phyloP scores from a whole-genome alignment of 2,888 invertebrate species.

The Eucriotettix oculatus region DNA sequence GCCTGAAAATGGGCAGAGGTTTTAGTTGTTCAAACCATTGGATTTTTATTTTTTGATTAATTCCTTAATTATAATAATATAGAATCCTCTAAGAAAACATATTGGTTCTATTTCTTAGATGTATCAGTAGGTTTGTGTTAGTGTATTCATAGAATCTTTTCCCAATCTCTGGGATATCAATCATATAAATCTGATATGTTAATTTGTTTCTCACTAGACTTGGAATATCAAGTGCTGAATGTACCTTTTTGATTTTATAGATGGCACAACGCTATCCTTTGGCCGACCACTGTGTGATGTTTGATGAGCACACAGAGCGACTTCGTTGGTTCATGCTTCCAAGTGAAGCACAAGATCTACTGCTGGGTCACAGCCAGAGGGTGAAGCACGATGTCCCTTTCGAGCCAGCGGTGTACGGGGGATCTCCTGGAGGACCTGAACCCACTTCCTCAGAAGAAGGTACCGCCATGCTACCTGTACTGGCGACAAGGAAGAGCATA shows the following conservation, averaged over 20 bases:
- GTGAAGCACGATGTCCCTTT: conserved; percentile 64
- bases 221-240: too few relatives aligned
- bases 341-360: conserved; percentile 63
- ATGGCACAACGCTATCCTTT: conserved; percentile 55
- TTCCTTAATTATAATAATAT: too few relatives aligned
- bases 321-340: conserved; percentile 82
- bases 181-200: too few relatives aligned
- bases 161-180: too few relatives aligned
- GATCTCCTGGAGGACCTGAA: conserved; percentile 11
- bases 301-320: conserved; percentile 47
- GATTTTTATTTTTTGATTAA: too few relatives aligned
- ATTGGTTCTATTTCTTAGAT: too few relatives aligned
- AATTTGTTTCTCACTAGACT: too few relatives aligned
- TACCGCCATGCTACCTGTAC: not conserved
- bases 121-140: too few relatives aligned
- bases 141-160: too few relatives aligned
- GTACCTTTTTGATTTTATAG: conserved; percentile 16
- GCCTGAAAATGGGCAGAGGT: too few relatives aligned
- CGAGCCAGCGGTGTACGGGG: conserved; percentile 42
- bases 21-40: too few relatives aligned
- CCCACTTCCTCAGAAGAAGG: not conserved
- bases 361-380: conserved; percentile 55
- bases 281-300: conserved; percentile 55
- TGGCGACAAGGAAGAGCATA: not conserved
- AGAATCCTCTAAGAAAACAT: too few relatives aligned